These are phyloP conservation scores for Dicrurus megarhynchus DNA, from an alignment of 2,113 vertebrate genomes.

Conservation along the genomic window DNA sequence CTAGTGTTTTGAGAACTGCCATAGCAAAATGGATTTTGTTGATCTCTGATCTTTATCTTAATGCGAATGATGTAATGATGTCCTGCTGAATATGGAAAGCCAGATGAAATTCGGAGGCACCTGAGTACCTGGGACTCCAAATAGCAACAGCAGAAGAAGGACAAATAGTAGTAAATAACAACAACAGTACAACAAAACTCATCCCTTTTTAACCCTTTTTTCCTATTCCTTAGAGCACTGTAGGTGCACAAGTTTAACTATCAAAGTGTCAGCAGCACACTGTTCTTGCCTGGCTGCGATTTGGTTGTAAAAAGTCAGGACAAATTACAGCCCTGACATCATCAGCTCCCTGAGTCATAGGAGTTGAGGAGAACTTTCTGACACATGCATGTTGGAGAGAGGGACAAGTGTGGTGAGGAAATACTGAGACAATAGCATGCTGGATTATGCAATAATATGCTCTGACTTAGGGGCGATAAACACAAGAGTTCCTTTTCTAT, in stretches of 20 bases:
- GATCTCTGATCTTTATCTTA: background rate
- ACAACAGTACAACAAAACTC: background rate
- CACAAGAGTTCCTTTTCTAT: rapidly evolving
- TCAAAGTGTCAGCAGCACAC: background rate
- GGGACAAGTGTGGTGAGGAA: background rate
- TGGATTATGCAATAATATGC: background rate
- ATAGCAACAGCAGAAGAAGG: background rate
- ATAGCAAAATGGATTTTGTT: background rate
- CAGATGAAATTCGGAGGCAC: background rate
- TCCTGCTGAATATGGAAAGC: background rate
- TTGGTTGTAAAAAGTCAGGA: background rate
- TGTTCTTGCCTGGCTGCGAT: rapidly evolving
- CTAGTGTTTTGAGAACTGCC: background rate
- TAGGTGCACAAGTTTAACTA: background rate
- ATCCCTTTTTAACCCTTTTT: background rate
- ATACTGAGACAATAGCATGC: background rate
- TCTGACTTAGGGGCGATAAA: background rate
- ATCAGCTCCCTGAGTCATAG: background rate
- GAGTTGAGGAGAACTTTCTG: background rate
- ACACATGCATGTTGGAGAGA: background rate
- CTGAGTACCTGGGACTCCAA: background rate
- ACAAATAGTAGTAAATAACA: background rate
- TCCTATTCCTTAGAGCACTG: background rate
- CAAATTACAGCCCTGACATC: background rate
- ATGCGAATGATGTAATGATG: background rate